Evolutionary conservation across 2,888 invertebrate genomes (phyloP).

Genomic region (Vanessa cardui): DNA sequence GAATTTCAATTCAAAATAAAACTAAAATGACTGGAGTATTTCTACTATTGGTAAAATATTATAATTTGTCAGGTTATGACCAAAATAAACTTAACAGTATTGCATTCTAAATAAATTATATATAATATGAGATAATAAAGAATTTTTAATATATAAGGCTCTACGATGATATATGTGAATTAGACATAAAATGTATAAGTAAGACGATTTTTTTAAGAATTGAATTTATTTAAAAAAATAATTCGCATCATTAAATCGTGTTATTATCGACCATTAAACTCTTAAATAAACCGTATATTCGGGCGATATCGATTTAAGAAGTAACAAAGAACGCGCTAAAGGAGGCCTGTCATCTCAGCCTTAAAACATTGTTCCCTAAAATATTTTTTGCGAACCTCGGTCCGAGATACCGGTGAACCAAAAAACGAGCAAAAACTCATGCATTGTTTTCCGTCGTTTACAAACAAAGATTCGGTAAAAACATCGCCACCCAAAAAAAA

Average conservation of each 20-base stretch:
- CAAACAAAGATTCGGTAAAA: conserved; percentile 75
- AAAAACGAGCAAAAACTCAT: conserved; percentile 43
- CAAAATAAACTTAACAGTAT: no score
- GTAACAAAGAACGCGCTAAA: conserved; percentile 30
- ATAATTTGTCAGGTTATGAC: no score
- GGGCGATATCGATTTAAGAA: conserved; percentile 18
- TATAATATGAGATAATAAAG: no score
- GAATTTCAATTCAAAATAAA: background rate
- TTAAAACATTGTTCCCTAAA: conserved; percentile 47
- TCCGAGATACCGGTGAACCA: conserved; percentile 4
- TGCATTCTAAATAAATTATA: no score
- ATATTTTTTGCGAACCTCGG: conserved; percentile 46
- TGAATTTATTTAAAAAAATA: no score
- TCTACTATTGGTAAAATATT: background rate
- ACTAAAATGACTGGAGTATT: no score
- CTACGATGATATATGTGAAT: no score
- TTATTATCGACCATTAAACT: conserved; percentile 20
- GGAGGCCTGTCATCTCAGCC: conserved; percentile 49
- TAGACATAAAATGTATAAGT: no score
- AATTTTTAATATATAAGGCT: no score
- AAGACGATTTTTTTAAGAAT: no score
- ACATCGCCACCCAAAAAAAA: conserved; percentile 61
- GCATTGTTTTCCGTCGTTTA: conserved; percentile 72
- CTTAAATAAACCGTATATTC: conserved; percentile 28
- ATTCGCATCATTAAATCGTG: background rate